phyloP scores from a whole-genome alignment of 2,888 invertebrate species.

The Chrysotoxum bicinctum region DNA sequence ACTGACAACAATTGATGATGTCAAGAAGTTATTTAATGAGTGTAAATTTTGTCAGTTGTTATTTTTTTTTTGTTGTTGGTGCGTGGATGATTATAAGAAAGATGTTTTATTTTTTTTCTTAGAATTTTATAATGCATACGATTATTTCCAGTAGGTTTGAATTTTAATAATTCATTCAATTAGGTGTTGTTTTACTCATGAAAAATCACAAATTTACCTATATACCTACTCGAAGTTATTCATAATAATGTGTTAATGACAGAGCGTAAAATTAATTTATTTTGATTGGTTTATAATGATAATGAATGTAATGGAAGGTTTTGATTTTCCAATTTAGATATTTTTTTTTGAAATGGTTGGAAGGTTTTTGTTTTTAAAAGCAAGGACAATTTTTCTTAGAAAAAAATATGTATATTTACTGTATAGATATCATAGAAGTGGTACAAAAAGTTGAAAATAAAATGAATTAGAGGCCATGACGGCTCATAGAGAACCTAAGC shows the following conservation, averaged over 20 bases:
- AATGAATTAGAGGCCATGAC: no score
- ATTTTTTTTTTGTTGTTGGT: neutral
- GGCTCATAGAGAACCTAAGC: no score
- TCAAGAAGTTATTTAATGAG: constrained; percentile 60
- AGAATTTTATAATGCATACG: constrained; percentile 11
- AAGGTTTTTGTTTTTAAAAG: neutral
- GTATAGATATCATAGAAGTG: no score
- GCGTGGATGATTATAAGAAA: constrained; percentile 11
- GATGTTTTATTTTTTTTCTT: neutral
- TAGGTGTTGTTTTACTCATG: neutral
- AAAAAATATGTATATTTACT: neutral
- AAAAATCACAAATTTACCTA: neutral
- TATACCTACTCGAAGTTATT: neutral
- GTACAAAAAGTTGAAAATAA: no score
- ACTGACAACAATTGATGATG: constrained; percentile 61
- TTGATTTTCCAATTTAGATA: neutral
- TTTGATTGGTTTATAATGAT: constrained; percentile 15
- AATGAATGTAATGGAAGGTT: neutral
- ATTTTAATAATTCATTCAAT: constrained; percentile 12
- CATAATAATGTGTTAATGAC: constrained; percentile 8
- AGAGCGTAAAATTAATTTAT: constrained; percentile 1
- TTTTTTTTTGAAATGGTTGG: neutral
- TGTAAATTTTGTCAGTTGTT: constrained; percentile 49
- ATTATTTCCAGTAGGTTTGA: constrained; percentile 27
- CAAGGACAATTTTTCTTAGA: neutral